These are phyloP conservation scores for Hirudo medicinalis DNA, from an alignment of 1,140 invertebrate species.

Conservation along the genomic window DNA sequence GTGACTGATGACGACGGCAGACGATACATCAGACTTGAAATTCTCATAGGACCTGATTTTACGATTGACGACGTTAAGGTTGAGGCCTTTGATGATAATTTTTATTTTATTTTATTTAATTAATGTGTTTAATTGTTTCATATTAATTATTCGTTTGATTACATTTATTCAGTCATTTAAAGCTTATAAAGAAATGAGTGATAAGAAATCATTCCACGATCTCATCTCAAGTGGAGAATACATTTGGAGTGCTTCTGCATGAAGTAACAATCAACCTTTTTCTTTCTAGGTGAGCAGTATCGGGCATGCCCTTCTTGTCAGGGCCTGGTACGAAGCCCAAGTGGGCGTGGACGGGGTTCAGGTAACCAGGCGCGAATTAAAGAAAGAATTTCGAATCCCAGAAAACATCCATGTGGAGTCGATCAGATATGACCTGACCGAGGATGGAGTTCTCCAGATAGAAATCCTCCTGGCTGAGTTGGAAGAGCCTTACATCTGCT, in stretches of 20 bases:
- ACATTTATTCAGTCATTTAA: neutral
- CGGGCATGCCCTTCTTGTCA: slow-evolving; percentile 13
- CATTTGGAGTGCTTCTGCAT: too few species aligned
- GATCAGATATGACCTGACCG: slow-evolving; percentile 15
- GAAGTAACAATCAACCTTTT: neutral
- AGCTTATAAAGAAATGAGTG: too few species aligned
- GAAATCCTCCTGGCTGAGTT: slow-evolving; percentile 19
- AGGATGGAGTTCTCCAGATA: slow-evolving; percentile 15
- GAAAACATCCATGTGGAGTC: slow-evolving; percentile 23
- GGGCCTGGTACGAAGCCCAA: slow-evolving; percentile 18
- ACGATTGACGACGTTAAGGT: slow-evolving; percentile 21
- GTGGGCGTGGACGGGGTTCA: slow-evolving; percentile 18
- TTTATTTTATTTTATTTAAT: too few species aligned
- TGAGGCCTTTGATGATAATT: neutral
- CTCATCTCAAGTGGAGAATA: too few species aligned
- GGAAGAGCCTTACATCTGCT: slow-evolving; percentile 15
- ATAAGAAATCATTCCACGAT: too few species aligned
- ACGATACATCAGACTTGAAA: slow-evolving; percentile 17
- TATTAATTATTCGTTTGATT: neutral
- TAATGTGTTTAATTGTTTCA: neutral
- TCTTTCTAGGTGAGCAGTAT: neutral
- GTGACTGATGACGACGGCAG: slow-evolving; percentile 15
- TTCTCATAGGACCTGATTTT: slow-evolving; percentile 21
- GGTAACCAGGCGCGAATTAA: slow-evolving; percentile 6
- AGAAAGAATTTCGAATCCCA: slow-evolving; percentile 21